Base-by-base conservation (phyloP, 2,888 invertebrate species). In the Apamea crenata region DNA sequence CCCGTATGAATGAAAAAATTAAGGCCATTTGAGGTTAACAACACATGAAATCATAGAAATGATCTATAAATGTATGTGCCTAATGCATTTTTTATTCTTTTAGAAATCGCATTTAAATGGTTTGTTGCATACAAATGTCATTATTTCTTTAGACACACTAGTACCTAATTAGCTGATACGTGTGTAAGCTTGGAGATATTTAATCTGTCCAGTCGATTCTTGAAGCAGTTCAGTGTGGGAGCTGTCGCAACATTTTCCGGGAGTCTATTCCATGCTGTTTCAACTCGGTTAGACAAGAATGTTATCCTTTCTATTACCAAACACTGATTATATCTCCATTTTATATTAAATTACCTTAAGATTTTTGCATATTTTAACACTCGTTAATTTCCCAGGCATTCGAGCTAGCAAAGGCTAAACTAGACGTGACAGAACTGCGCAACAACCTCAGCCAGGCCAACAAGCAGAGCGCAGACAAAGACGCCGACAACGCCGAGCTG, bases 361-460 rank as follows among this genome's bases (percentile, higher is more conserved):
- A 25, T 18, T 25, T 63, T 16, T 29, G 4, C 7, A 21, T 25
- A 44, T 14, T 36, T 18, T 29, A 36, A 70, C 7, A 1, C n/a
- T 18, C 0, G 5, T 21, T 1, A 47, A 63, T 25, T 66, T 83
- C 83, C 6, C 83, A 97, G 97, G 97, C 96, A 75, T 95, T 97
- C 87, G 97, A 97, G 86, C 90, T 96, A 79, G 97, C 97, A 56
- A 97, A 97, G 91, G 94, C 96, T 1, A 94, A 95, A 61, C 86
- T 97, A 12, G 97, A 97, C 88, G 94, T 96, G 80, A 96, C 96
- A 0, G 97, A 97, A 77, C 91, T 96, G 29, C 93, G 91, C 80
- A 95, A 92, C 85, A 94, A 96, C 83, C 89, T 97, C 16, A 97
- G 97, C 65, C 97, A 97, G 29, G 97, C 97, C 68, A 95, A 94